Evolutionary conservation across 2,113 vertebrate species (phyloP), one percentile per base, ranked within the genome.

Genomic region (Blennius ocellaris): DNA sequence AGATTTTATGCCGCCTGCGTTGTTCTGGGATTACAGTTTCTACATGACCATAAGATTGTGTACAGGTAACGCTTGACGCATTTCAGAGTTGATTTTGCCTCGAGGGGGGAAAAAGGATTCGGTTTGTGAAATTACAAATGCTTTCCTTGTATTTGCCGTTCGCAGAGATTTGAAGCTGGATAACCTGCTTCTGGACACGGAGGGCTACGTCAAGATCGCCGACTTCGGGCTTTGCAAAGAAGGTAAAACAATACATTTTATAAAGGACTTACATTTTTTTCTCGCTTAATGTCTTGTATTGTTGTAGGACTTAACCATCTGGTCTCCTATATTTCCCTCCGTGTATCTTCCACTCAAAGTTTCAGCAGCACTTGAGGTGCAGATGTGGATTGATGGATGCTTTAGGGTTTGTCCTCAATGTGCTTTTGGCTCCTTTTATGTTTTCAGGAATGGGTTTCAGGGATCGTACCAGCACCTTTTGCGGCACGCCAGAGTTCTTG

Each of bases 151-250:
- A 3, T 6, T 82, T 66, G 88, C 45, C 17, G 61, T 63, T 85
- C 83, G 21, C 91, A 99, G 98, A 92, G 98, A 99, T 93, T 87
- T 99, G 88, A 99, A 99, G 93, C 92, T 99, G 92, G 98, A 99
- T 91, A 99, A 99, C 80, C 93, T 99, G 89, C 83, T 99, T 82
- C 92, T 99, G 90, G 98, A 99, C 84, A 98, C 97, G 50, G 97
- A 99, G 91, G 98, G 98, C 75, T 99, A 98, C 54, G 97, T 99
- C 80, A 99, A 99, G 93, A 99, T 99, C 59, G 97, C 98, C 39
- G 98, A 99, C 92, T 99, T 99, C 82, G 98, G 98, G 69, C 97
- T 99, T 89, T 99, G 97, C 84, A 99, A 99, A 96, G 98, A 99
- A 96, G 98, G 98, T 99, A 94, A 82, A 30, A 30, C 21, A 30